Base-by-base conservation (phyloP, 2,888 invertebrate species). In the Elysia crispata region DNA sequence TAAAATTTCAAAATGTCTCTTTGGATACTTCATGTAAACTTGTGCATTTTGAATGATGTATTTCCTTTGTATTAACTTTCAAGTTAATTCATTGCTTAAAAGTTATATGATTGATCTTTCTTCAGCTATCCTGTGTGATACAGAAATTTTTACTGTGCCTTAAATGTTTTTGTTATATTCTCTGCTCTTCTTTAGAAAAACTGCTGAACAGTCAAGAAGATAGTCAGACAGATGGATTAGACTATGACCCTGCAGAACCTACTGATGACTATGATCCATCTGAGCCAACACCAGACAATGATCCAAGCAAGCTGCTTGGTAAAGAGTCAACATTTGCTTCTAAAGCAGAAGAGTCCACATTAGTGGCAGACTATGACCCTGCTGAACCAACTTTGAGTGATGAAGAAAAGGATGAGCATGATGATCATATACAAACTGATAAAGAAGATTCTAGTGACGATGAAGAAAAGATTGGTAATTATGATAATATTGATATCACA, bases 361-460 rank as follows among this genome's bases (percentile, higher is more conserved):
- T 50, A 57, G 69, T 23, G 25, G 23, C 49, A 18, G 70, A 72
- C n/a, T 80, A 80, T 76, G 80, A 80, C 28, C 76, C 80, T 15
- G 80, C 80, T 31, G 76, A 80, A 13, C 79, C 79, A n/a, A 76
- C 80, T 5, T 23, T 80, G 1, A 80, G 80, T 57, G 76, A 80
- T 25, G 76, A 80, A 18, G 80, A 80, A 8, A 66, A 31, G 30
- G 33, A 74, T 11, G 23, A 69, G 1, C 6, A 62, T 28, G 13
- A 8, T 13, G 54, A 13, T 25, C 41, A n/a, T 28, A 75, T 50
- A 41, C 33, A 15, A n/a, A 18, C 70, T 31, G 67, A 6, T 23
- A 41, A 70, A 25, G 33, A 33, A 31, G 28, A 54, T 49, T 13
- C 1, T 20, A 54, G 25, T 73, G 73, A 54, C 13, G 20, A 18